Evolutionary conservation across 1,140 invertebrate genomes (phyloP).

Genomic region (Hypothenemus hampei): DNA sequence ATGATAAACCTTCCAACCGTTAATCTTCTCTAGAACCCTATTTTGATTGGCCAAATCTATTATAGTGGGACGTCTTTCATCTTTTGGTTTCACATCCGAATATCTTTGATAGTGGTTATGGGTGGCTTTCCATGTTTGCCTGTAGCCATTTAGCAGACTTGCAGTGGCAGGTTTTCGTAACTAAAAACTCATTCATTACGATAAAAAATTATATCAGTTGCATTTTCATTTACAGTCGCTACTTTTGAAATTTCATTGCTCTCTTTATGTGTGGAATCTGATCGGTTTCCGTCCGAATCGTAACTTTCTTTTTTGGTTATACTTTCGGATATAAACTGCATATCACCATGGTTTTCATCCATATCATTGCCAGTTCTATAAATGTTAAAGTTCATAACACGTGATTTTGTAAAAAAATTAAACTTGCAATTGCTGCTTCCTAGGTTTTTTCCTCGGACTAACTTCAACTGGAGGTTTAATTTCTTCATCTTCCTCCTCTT

Average conservation of each 20-base stretch:
- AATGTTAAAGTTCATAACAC: too few species aligned
- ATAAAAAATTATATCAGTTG: too few species aligned
- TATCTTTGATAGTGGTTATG: slow-evolving; percentile 81
- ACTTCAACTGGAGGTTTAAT: slow-evolving; percentile 44
- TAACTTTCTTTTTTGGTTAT: slow-evolving; percentile 45
- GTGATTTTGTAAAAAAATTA: neutral
- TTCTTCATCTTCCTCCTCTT: slow-evolving; percentile 39
- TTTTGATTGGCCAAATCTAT: slow-evolving; percentile 87
- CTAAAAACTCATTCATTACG: slow-evolving; percentile 14
- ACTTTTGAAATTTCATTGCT: slow-evolving; percentile 35
- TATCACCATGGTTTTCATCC: slow-evolving; percentile 63
- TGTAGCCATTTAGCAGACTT: slow-evolving; percentile 47
- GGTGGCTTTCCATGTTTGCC: slow-evolving; percentile 55
- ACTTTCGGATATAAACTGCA: slow-evolving; percentile 59
- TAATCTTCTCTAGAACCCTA: slow-evolving; percentile 80
- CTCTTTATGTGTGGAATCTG: slow-evolving; percentile 40
- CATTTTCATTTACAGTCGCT: slow-evolving; percentile 30
- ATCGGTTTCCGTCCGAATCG: slow-evolving; percentile 39
- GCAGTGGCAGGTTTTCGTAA: slow-evolving; percentile 46
- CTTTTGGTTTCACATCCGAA: slow-evolving; percentile 80
- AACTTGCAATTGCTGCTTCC: slow-evolving; percentile 67
- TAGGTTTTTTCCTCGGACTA: slow-evolving; percentile 67
- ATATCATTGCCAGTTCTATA: slow-evolving; percentile 55
- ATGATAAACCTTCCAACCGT: slow-evolving; percentile 94
- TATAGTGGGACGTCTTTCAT: slow-evolving; percentile 75